Base-by-base conservation (phyloP, 2,797 vertebrate species). In the Moxostoma hubbsi region DNA sequence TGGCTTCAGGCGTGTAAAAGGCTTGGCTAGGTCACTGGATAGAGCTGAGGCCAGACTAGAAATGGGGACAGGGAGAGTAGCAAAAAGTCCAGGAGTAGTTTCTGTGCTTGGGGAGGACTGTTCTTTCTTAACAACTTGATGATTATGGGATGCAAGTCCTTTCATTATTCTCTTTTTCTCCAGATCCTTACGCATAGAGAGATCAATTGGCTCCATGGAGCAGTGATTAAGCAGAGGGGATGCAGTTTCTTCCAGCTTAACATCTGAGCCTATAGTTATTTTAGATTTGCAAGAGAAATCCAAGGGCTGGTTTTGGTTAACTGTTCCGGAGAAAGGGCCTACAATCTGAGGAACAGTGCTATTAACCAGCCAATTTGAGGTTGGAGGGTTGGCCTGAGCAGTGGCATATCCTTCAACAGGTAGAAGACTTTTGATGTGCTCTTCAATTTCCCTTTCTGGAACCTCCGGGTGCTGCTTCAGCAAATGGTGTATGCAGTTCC, bases 401-500 rank as follows among this genome's bases (percentile, higher is more conserved):
- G 89, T 9, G 4, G 90, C 61, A 12, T 86, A 81, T 16, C 86
- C 82, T 47, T 87, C 58, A 2, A 90, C 87, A 1, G 92, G 93
- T 47, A 93, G 88, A 0, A 95, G 91, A 0, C 91, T 93, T 82
- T 96, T 89, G 43, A 99, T 95, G 46, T 97, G 95, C 59, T 94
- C 96, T 81, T 99, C 97, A 0, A 98, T 95, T 89, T 98, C 96
- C 1, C 89, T 89, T 89, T 99, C 98, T 9, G 96, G 96, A 70
- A 99, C 95, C 1, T 98, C 95, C 0, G 95, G 92, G 87, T 99
- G 98, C 86, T 98, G 97, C 89, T 98, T 98, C 53, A 97, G 95
- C 82, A 99, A 93, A 86, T 99, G 97, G 82, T 98, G 97, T 89
- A 98, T 93, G 87, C 97, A 99, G 82, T 97, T 98, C 18, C 97